These are phyloP conservation scores for Perdita meconis DNA, from an alignment of 2,888 invertebrate genomes.

Conservation along the genomic window DNA sequence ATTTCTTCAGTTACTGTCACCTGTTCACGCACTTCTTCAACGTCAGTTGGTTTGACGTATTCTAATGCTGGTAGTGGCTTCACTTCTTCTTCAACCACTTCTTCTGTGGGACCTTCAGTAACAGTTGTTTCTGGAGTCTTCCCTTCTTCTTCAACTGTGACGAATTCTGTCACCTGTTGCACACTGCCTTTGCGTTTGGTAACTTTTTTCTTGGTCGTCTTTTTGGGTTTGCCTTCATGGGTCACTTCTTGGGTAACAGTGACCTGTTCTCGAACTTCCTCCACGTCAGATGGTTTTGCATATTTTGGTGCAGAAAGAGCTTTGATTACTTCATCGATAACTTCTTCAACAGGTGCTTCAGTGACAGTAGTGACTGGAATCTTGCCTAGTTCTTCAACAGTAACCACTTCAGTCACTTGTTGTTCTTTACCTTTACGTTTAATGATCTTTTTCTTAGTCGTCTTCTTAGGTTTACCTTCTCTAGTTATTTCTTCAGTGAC, in stretches of 20 bases:
- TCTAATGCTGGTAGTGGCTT: constrained; percentile 69
- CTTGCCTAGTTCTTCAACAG: constrained; percentile 66
- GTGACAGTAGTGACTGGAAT: constrained; percentile 80
- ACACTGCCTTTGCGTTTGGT: constrained; percentile 40
- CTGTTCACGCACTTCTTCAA: constrained; percentile 29
- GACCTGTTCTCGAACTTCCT: constrained; percentile 65
- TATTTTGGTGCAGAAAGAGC: constrained; percentile 74
- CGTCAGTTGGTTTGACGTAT: neutral
- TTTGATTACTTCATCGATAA: constrained; percentile 64
- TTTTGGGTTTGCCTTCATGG: constrained; percentile 68
- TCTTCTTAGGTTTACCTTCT: constrained; percentile 67
- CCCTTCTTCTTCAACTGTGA: constrained; percentile 68
- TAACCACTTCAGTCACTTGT: constrained; percentile 78
- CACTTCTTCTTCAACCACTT: constrained; percentile 66
- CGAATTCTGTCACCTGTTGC: constrained; percentile 74
- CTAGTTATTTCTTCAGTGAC: constrained; percentile 78
- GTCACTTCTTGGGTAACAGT: constrained; percentile 72
- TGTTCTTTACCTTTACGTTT: constrained; percentile 82
- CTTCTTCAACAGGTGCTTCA: constrained; percentile 69
- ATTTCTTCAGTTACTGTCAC: constrained; percentile 60
- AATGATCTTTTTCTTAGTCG: constrained; percentile 81
- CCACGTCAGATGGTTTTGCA: constrained; percentile 81
- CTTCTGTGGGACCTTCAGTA: constrained; percentile 73
- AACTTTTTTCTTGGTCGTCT: constrained; percentile 63
- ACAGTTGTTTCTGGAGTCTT: constrained; percentile 79